Conservation (phyloP, 1,140 invertebrate genomes). For the Xylocopa sonorina region DNA sequence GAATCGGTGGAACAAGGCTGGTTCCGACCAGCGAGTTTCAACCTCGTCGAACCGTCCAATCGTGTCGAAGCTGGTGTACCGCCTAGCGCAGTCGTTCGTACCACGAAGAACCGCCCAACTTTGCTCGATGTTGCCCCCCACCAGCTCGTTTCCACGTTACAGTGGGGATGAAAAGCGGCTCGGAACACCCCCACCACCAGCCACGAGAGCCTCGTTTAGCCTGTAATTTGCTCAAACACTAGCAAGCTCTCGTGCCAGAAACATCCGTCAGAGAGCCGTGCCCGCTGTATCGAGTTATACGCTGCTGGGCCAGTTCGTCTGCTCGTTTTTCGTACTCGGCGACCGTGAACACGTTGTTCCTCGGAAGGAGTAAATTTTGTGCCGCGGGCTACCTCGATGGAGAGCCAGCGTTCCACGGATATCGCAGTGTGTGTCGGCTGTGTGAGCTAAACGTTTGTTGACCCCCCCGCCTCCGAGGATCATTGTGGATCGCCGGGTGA, state of each 20-base stretch:
- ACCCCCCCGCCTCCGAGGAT: slow-evolving; percentile 6
- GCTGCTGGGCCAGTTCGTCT: slow-evolving; percentile 1
- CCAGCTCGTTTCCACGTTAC: fast-evolving
- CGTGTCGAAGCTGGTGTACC: slow-evolving; percentile 29
- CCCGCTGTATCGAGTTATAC: slow-evolving; percentile 8
- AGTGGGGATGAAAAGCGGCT: slow-evolving; percentile 55
- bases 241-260: slow-evolving; percentile 79
- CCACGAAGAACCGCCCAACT: slow-evolving; percentile 47
- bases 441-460: slow-evolving; percentile 23
- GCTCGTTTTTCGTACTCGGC: slow-evolving; percentile 17
- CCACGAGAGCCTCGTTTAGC: slow-evolving; percentile 75
- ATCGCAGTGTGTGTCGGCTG: slow-evolving; percentile 49
- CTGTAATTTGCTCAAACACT: slow-evolving; percentile 82
- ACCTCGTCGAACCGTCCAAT: slow-evolving; percentile 42
- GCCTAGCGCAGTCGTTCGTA: slow-evolving; percentile 33
- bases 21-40: slow-evolving; percentile 4
- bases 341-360: not conserved
- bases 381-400: slow-evolving; percentile 40
- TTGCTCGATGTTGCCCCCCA: slow-evolving; percentile 31
- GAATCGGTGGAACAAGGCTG: slow-evolving; percentile 18
- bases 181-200: slow-evolving; percentile 52
- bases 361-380: slow-evolving; percentile 1
- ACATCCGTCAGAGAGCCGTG: slow-evolving; percentile 70
- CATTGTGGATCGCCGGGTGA: slow-evolving; percentile 21
- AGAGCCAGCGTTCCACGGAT: slow-evolving; percentile 39